Percentiles rank a stretch among this genome's conserved stretches.
These are phyloP conservation scores for Geopemphigus sp. DNA, from an alignment of 1,140 invertebrate species.

Conservation along the genomic window DNA sequence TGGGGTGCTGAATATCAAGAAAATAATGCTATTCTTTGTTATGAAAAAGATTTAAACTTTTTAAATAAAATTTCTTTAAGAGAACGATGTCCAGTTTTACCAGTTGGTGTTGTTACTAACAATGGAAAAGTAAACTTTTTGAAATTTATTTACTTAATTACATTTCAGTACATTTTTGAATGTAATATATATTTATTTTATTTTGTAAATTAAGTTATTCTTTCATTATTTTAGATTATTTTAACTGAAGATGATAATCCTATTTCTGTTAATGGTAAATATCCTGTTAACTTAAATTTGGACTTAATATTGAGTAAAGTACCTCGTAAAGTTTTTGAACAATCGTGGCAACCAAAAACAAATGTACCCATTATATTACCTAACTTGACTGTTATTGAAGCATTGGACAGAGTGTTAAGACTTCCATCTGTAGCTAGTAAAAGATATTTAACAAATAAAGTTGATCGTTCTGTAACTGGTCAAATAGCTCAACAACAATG, in stretches of 20 bases:
- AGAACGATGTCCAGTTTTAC: conserved; percentile 88
- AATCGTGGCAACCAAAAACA: conserved; percentile 55
- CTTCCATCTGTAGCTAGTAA: conserved; percentile 92
- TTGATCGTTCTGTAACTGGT: conserved; percentile 95
- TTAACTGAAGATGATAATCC: conserved; percentile 63
- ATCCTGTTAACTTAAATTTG: conserved; percentile 83
- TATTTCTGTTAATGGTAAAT: conserved; percentile 53
- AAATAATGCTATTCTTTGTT: conserved; percentile 84
- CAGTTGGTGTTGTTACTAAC: conserved; percentile 89
- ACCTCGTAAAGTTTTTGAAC: conserved; percentile 71
- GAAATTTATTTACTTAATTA: too few species aligned
- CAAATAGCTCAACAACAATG: conserved; percentile 96
- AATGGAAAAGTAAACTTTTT: conserved; percentile 67
- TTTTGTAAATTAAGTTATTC: not conserved
- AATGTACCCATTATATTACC: conserved; percentile 58
- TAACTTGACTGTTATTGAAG: conserved; percentile 63
- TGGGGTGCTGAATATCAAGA: conserved; percentile 99
- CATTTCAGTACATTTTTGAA: too few species aligned
- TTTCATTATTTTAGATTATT: conserved; percentile 59
- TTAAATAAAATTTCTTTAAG: conserved; percentile 74
- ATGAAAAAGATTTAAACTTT: conserved; percentile 62
- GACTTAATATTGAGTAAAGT: conserved; percentile 86
- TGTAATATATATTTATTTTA: too few species aligned
- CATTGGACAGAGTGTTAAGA: conserved; percentile 77
- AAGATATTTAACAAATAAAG: conserved; percentile 89